These are phyloP conservation scores for Hypothenemus hampei DNA, from an alignment of 1,140 invertebrate genomes.

Conservation along the genomic window DNA sequence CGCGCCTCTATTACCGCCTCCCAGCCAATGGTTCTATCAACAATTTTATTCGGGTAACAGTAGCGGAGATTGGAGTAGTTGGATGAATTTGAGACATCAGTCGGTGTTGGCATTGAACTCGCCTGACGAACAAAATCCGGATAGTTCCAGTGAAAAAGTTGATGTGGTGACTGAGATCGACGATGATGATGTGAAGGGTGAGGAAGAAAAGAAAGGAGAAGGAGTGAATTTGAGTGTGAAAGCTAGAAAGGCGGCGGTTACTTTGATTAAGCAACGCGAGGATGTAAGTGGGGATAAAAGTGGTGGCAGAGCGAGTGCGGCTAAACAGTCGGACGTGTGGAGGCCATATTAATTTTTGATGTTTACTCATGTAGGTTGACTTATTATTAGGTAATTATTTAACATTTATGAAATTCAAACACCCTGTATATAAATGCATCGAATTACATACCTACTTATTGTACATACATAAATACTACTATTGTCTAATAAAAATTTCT, in stretches of 20 bases:
- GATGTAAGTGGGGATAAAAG: slow-evolving; percentile 46
- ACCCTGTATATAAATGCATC: no score
- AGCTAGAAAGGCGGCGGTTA: slow-evolving; percentile 39
- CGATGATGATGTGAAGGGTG: slow-evolving; percentile 24
- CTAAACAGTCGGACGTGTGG: slow-evolving; percentile 54
- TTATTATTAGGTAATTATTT: no score
- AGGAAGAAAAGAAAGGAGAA: slow-evolving; percentile 29
- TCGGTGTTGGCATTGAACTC: slow-evolving; percentile 46
- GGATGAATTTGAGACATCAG: slow-evolving; percentile 52
- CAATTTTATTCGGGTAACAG: slow-evolving; percentile 62
- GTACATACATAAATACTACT: no score
- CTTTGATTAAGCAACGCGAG: slow-evolving; percentile 41
- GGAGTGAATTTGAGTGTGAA: slow-evolving; percentile 39
- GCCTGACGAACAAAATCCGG: slow-evolving; percentile 45
- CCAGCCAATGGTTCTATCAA: slow-evolving; percentile 68
- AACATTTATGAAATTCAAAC: no score
- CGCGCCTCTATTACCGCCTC: slow-evolving; percentile 62
- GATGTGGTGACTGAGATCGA: slow-evolving; percentile 36
- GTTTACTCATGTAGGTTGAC: no score
- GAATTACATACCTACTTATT: no score
- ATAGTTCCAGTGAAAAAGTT: slow-evolving; percentile 40
- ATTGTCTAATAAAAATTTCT: no score
- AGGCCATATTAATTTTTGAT: slow-evolving; percentile 50
- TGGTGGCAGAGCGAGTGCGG: slow-evolving; percentile 34
- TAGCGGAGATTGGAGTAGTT: slow-evolving; percentile 60